Percentiles rank a stretch among this genome's conserved stretches.
phyloP scores from a whole-genome alignment of 2,797 vertebrate species.

The Odontamblyopus rebecca region DNA sequence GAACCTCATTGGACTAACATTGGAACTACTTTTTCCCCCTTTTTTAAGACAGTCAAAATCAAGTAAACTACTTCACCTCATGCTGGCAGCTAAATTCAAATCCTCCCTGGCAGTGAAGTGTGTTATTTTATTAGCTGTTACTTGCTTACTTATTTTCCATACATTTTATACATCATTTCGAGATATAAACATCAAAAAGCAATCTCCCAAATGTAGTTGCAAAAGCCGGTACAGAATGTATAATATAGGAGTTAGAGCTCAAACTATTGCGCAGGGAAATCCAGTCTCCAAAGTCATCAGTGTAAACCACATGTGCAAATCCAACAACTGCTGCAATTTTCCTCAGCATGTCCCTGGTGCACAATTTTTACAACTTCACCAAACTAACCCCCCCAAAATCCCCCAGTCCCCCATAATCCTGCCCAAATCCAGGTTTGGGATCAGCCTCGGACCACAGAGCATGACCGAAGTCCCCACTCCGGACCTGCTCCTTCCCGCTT shows the following conservation, averaged over 20 bases:
- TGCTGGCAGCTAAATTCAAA: too few relatives aligned
- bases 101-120: too few relatives aligned
- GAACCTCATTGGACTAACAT: too few relatives aligned
- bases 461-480: constrained; percentile 68
- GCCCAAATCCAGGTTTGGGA: constrained; percentile 64
- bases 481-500: constrained; percentile 43
- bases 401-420: constrained; percentile 58
- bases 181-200: background rate
- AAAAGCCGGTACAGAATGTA: background rate
- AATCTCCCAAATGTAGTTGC: background rate
- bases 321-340: constrained; percentile 21
- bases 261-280: background rate
- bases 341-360: constrained; percentile 12
- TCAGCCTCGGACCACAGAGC: constrained; percentile 38
- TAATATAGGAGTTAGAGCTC: background rate
- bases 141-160: too few relatives aligned
- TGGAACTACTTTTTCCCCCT: too few relatives aligned
- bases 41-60: too few relatives aligned
- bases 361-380: constrained; percentile 52
- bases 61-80: too few relatives aligned
- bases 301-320: constrained; percentile 4
- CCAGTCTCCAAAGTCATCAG: constrained; percentile 11
- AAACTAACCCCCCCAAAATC: constrained; percentile 54
- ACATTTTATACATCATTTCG: too few relatives aligned
- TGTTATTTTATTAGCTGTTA: too few relatives aligned